Percentiles rank a stretch among this genome's conserved stretches.
Conservation (phyloP, 2,113 vertebrate species). For the Seriola dumerili region DNA sequence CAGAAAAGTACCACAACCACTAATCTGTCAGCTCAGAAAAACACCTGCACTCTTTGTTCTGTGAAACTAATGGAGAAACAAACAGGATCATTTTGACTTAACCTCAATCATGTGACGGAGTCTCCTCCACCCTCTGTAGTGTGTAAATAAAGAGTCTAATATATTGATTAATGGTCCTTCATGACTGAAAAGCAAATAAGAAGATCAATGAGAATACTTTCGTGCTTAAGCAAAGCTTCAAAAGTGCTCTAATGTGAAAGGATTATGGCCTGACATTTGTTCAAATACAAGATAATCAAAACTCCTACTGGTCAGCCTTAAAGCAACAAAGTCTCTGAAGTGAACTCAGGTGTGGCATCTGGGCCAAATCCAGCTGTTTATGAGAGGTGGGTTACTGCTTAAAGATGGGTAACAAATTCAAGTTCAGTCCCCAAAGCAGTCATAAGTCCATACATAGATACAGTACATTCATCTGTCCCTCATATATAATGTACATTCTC, state of each 20-base stretch:
- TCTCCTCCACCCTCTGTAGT: neutral
- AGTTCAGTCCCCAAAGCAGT: no score
- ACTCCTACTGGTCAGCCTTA: neutral
- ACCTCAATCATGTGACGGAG: neutral
- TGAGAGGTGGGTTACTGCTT: neutral
- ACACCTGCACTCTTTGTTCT: conserved; percentile 4
- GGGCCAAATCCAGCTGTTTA: neutral
- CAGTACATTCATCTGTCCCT: no score
- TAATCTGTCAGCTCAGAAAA: conserved; percentile 7
- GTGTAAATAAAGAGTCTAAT: neutral
- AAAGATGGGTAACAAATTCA: no score
- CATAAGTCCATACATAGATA: no score
- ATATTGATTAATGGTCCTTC: neutral
- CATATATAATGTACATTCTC: no score
- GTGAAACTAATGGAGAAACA: conserved; percentile 8
- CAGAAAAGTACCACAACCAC: neutral
- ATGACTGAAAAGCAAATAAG: neutral
- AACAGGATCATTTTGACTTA: neutral
- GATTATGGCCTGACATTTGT: conserved; percentile 22
- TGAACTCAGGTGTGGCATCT: neutral
- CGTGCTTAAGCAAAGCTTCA: neutral
- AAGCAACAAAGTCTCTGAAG: conserved; percentile 13
- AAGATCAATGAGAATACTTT: neutral
- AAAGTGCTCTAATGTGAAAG: neutral
- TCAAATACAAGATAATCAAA: no score